A percentile compares a stretch with the other conserved stretches of the same genome.
Evolutionary conservation across 2,113 vertebrate genomes (phyloP).

Genomic region (Phocoena phocoena): DNA sequence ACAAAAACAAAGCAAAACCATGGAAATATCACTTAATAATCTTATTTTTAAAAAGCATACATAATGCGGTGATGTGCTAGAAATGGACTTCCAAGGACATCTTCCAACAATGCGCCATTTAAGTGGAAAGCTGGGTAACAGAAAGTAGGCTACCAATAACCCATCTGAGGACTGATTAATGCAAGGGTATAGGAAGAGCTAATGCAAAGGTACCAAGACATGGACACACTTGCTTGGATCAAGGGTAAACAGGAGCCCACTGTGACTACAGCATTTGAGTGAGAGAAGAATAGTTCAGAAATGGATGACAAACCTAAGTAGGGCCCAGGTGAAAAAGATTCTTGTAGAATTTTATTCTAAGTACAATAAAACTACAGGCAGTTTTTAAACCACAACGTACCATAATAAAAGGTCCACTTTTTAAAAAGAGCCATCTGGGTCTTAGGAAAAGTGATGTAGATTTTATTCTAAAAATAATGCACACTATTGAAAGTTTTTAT

Average conservation of each 20-base stretch:
- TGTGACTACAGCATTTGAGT: background rate
- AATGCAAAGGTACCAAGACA: background rate
- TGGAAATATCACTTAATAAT: background rate
- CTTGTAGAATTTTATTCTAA: background rate
- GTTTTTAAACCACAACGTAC: background rate
- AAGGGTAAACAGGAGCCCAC: background rate
- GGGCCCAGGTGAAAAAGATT: background rate
- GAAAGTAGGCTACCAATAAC: background rate
- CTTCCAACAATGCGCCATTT: background rate
- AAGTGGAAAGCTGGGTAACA: background rate
- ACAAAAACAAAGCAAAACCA: background rate
- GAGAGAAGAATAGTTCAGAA: background rate
- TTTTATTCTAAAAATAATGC: background rate
- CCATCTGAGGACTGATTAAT: background rate
- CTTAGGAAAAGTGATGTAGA: background rate
- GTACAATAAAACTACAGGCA: background rate
- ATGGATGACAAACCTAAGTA: background rate
- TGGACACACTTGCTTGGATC: background rate
- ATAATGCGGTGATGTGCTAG: background rate
- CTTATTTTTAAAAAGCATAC: background rate
- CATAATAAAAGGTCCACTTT: background rate
- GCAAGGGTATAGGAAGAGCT: background rate
- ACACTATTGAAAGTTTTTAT: background rate
- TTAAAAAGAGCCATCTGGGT: background rate
- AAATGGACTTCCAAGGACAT: background rate